phyloP scores from a whole-genome alignment of 2,888 invertebrate genomes.

The Spisula subtruncata region DNA sequence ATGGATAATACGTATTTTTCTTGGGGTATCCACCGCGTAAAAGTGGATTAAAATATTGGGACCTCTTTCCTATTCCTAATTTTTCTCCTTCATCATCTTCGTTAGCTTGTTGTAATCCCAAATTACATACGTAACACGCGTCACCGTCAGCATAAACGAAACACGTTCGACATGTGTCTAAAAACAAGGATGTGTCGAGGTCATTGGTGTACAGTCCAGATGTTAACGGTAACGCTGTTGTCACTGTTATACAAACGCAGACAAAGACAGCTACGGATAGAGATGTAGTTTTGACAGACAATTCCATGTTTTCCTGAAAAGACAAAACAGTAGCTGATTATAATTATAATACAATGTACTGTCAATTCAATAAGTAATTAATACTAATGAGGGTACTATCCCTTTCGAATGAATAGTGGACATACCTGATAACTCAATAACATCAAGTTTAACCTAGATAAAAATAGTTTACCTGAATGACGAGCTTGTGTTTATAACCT shows the following conservation, averaged over 20 bases:
- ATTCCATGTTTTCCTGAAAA: constrained; percentile 40
- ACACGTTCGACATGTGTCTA: constrained; percentile 27
- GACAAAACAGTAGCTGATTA: not conserved
- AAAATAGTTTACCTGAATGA: too few species aligned
- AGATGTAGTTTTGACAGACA: not conserved
- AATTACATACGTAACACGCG: constrained; percentile 23
- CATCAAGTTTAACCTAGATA: too few species aligned
- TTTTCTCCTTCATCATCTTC: not conserved
- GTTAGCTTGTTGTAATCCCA: not conserved
- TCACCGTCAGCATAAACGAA: not conserved
- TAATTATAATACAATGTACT: too few species aligned
- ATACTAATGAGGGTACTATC: too few species aligned
- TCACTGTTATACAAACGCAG: constrained; percentile 12
- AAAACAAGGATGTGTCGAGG: not conserved
- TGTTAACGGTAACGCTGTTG: constrained; percentile 30
- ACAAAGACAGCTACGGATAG: not conserved
- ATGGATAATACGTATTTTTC: constrained; percentile 24
- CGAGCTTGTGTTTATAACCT: too few species aligned
- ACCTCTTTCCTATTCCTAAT: constrained; percentile 28
- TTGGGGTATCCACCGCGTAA: constrained; percentile 36
- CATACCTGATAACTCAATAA: too few species aligned
- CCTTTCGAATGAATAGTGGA: constrained; percentile 35
- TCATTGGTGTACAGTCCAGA: constrained; percentile 26
- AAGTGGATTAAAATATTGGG: constrained; percentile 27
- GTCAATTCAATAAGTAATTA: too few species aligned